Evolutionary conservation across 2,888 invertebrate genomes (phyloP).

Genomic region (Polietes domitor): DNA sequence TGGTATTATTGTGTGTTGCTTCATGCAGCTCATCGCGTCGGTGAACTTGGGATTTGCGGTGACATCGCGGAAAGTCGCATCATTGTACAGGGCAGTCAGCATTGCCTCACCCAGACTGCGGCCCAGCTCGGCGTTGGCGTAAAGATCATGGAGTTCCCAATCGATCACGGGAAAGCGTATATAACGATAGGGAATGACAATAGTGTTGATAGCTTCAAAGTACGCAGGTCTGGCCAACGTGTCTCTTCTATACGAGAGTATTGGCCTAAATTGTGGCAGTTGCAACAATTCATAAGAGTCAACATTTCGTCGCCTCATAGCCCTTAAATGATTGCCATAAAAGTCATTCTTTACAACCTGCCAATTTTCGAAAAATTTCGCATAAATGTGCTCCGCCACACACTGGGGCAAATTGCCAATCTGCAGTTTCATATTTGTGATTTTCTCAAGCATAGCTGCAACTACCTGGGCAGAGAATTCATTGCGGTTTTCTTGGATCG

Average conservation of each 20-base stretch:
- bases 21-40: no score
- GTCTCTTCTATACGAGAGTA: no score
- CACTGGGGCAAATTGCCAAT: background rate
- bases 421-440: no score
- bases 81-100: constrained; percentile 68
- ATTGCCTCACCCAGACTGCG: constrained; percentile 70
- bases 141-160: constrained; percentile 60
- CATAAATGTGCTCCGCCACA: background rate
- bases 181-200: constrained; percentile 64
- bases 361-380: background rate
- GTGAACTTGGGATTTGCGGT: constrained; percentile 66
- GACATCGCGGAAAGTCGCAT: constrained; percentile 69
- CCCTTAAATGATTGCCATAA: background rate
- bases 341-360: background rate
- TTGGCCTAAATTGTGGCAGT: no score
- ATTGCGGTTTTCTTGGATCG: no score
- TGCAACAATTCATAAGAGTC: no score
- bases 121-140: constrained; percentile 66
- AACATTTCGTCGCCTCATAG: no score
- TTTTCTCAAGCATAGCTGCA: no score
- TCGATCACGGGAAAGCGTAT: constrained; percentile 65
- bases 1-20: no score
- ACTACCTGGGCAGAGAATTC: no score
- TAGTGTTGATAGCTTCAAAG: constrained; percentile 58
- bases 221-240: constrained; percentile 50